phyloP scores from a whole-genome alignment of 2,888 invertebrate genomes.

The Incurvaria masculella region DNA sequence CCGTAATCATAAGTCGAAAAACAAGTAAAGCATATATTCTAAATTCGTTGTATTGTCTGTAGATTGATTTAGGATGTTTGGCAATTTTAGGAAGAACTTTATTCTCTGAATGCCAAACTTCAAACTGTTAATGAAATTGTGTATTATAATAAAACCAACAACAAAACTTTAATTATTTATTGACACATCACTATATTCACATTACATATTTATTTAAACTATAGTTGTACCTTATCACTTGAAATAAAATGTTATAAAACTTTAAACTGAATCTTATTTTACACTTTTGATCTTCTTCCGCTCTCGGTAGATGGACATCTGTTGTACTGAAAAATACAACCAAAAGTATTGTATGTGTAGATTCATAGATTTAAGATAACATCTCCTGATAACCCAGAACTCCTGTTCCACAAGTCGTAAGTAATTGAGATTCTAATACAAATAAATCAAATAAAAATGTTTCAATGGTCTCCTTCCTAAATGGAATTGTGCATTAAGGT shows the following conservation, averaged over 20 bases:
- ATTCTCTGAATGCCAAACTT: neutral
- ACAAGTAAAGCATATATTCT: slow-evolving; percentile 51
- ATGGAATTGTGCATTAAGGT: too few relatives aligned
- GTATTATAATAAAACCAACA: neutral
- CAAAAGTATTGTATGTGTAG: slow-evolving; percentile 9
- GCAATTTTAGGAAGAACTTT: neutral
- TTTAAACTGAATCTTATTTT: slow-evolving; percentile 23
- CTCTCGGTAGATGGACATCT: slow-evolving; percentile 55
- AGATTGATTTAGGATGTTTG: neutral
- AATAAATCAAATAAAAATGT: too few relatives aligned
- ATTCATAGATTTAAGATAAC: neutral
- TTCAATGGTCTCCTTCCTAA: too few relatives aligned
- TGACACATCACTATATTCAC: neutral
- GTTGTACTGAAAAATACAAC: slow-evolving; percentile 67
- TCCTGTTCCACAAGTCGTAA: neutral
- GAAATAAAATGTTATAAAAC: slow-evolving; percentile 10
- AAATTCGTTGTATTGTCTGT: slow-evolving; percentile 30
- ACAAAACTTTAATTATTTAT: neutral
- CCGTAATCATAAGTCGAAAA: neutral
- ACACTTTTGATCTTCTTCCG: slow-evolving; percentile 71
- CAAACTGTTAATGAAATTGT: neutral
- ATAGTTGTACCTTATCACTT: neutral
- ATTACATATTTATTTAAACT: neutral
- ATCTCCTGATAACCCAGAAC: neutral
- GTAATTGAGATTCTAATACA: too few relatives aligned